Base-by-base conservation (phyloP, 2,797 vertebrate species). In the Halcyon badia region DNA sequence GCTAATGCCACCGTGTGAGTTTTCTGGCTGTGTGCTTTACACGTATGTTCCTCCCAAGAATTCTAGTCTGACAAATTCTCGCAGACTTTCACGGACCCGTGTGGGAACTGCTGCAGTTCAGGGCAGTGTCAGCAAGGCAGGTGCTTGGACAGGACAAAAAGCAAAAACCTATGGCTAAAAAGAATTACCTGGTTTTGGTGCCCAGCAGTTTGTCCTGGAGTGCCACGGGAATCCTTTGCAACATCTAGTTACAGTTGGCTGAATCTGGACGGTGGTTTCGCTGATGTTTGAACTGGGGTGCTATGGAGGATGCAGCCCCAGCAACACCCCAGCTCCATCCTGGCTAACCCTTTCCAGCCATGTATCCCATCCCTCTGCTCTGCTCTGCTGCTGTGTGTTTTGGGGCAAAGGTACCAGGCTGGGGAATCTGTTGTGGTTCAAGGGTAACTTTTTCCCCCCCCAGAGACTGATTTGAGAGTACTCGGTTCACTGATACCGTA, bases 291-390 rank as follows among this genome's bases (percentile, higher is more conserved):
- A 31, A 6, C 24, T 44, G 28, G 14, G 26, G 42, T 77, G 28
- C 24, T 41, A 3, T 19, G 56, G 68, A 30, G 39, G 58, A 9
- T 31, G 61, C 11, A 42, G 31, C 18, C 21, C 58, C 41, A 39
- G 54, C 46, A 22, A 11, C 20, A 28, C 10, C 82, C 31, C 35
- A 64, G 0, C 25, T 41, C 39, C 19, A 64, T 68, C 65, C 26
- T 68, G 49, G 37, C 35, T 26, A 7, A 39, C 14, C 2, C 2
- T 39, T 83, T 56, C 61, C 25, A 44, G 31, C 11, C 1, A 0
- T 18, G 41, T 22, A 1, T 61, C 20, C 21, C 10, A 12, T 52
- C 58, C 44, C 7, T 41, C 49, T 79, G 75, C 30, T 57, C 4
- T 48, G 30, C 7, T 57, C 4, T 48, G 26, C 7, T 51, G 62